These are phyloP conservation scores for Struthidea cinerea DNA, from an alignment of 2,113 vertebrate genomes.

Conservation along the genomic window DNA sequence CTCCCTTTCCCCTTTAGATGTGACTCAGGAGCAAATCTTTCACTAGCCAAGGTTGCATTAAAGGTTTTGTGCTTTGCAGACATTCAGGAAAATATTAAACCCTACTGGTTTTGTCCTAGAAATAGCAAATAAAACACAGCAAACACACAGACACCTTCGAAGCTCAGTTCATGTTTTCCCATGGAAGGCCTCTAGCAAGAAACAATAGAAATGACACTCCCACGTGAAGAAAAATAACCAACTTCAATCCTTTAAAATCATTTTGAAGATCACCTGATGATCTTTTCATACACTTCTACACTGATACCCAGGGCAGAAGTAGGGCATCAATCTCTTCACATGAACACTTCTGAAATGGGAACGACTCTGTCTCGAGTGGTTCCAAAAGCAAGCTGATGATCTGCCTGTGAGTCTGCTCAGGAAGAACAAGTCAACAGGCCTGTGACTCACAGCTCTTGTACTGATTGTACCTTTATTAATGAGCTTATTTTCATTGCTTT, in stretches of 20 bases:
- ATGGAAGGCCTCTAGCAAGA: not conserved
- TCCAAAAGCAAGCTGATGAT: not conserved
- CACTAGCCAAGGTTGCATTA: not conserved
- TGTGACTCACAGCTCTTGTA: not conserved
- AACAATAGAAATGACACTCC: not conserved
- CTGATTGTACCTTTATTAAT: not conserved
- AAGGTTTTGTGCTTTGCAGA: not conserved
- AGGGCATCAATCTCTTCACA: not conserved
- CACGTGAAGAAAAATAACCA: not conserved
- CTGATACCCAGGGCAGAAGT: not conserved
- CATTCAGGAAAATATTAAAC: not conserved
- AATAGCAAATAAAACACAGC: not conserved
- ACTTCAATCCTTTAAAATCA: not conserved
- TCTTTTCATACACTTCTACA: not conserved
- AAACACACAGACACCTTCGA: not conserved
- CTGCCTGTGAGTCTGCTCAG: not conserved
- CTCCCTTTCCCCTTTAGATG: not conserved
- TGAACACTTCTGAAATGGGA: not conserved
- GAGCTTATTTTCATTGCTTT: conserved; percentile 5
- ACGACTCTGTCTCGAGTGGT: not conserved
- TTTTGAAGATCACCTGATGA: not conserved
- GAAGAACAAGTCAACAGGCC: not conserved
- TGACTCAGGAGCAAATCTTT: not conserved
- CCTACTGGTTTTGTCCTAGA: not conserved
- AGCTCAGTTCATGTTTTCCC: not conserved